Evolutionary conservation across 2,797 vertebrate species (phyloP).

Genomic region (Pipistrellus pygmaeus): DNA sequence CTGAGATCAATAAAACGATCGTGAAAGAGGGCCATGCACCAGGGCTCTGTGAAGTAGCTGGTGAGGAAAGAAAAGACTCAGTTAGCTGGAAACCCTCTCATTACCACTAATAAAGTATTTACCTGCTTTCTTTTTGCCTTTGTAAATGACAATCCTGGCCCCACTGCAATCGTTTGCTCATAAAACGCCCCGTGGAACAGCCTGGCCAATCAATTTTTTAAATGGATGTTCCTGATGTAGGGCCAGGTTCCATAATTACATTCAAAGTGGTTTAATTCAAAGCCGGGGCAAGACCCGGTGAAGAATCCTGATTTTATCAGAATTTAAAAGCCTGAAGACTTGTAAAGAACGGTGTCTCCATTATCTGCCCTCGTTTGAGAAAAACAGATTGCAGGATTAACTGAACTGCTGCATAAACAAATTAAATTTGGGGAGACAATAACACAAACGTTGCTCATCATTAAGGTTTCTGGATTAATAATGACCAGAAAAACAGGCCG

Average conservation of each 20-base stretch:
- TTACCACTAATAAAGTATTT: constrained; percentile 92
- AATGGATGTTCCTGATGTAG: constrained; percentile 94
- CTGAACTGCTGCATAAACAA: constrained; percentile 93
- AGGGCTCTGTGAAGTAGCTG: constrained; percentile 95
- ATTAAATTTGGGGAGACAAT: constrained; percentile 94
- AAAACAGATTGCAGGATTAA: constrained; percentile 95
- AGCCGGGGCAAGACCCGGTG: constrained; percentile 95
- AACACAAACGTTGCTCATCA: constrained; percentile 91
- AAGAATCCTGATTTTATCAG: constrained; percentile 98
- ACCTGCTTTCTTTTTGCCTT: constrained; percentile 89
- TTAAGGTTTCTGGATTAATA: constrained; percentile 92
- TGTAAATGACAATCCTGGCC: constrained; percentile 91
- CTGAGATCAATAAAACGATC: constrained; percentile 96
- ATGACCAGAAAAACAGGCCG: constrained; percentile 90
- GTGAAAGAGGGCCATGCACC: constrained; percentile 94
- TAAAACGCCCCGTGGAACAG: constrained; percentile 92
- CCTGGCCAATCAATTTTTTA: constrained; percentile 93
- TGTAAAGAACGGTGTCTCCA: constrained; percentile 90
- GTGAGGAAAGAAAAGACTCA: constrained; percentile 86
- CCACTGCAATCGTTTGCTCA: constrained; percentile 93
- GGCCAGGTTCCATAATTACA: constrained; percentile 94
- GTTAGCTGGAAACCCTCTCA: constrained; percentile 89
- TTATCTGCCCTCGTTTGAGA: constrained; percentile 92
- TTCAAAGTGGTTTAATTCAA: constrained; percentile 96
- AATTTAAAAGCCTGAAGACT: constrained; percentile 92